A percentile compares a stretch with the other conserved stretches of the same genome.
Evolutionary conservation across 2,797 vertebrate genomes (phyloP).

Genomic region (Selene dorsalis): DNA sequence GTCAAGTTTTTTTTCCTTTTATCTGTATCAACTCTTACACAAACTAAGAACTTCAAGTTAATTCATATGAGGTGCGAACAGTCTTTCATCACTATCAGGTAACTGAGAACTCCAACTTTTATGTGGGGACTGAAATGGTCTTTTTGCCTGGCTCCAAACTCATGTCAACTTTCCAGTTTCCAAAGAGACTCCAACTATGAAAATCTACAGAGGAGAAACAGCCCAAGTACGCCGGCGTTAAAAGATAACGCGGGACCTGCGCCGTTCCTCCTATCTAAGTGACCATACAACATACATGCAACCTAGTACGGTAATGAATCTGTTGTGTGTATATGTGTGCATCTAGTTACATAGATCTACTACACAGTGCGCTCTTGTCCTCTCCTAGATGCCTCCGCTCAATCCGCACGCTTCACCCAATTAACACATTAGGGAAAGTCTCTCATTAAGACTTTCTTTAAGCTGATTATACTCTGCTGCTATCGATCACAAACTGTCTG

Average conservation of each 20-base stretch:
- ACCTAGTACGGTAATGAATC: slow-evolving; percentile 84
- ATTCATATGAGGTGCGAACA: slow-evolving; percentile 49
- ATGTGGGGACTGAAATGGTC: slow-evolving; percentile 73
- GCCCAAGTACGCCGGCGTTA: slow-evolving; percentile 63
- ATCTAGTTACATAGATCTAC: slow-evolving; percentile 83
- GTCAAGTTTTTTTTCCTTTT: slow-evolving; percentile 31
- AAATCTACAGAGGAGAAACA: slow-evolving; percentile 82
- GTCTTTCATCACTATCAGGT: slow-evolving; percentile 44
- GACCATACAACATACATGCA: slow-evolving; percentile 88
- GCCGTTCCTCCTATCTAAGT: slow-evolving; percentile 76
- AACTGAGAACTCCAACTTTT: slow-evolving; percentile 48
- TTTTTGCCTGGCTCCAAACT: slow-evolving; percentile 72
- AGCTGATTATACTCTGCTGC: slow-evolving; percentile 58
- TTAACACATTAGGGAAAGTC: slow-evolving; percentile 59
- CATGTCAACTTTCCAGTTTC: slow-evolving; percentile 71
- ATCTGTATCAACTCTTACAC: slow-evolving; percentile 30
- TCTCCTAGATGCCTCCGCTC: slow-evolving; percentile 59
- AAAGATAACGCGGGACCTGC: slow-evolving; percentile 54
- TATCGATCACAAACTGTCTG: slow-evolving; percentile 62
- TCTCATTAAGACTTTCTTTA: slow-evolving; percentile 59
- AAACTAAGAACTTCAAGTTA: slow-evolving; percentile 54
- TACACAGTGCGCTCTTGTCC: slow-evolving; percentile 73
- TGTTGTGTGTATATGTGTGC: slow-evolving; percentile 75
- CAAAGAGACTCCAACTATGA: slow-evolving; percentile 82
- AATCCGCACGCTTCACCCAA: slow-evolving; percentile 55